Evolutionary conservation across 2,113 vertebrate genomes (phyloP).

Genomic region (Pagrus major): DNA sequence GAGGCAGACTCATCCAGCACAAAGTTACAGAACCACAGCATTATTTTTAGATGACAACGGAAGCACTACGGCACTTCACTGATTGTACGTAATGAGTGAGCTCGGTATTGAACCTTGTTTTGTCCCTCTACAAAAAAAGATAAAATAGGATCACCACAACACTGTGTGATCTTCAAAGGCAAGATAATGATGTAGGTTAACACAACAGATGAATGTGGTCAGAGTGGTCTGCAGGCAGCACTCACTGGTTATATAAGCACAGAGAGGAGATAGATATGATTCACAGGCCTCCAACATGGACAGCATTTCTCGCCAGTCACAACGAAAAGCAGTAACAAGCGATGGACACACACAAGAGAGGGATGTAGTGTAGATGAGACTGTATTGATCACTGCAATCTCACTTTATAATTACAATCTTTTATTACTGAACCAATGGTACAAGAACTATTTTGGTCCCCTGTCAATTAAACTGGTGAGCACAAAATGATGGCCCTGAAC

Average conservation of each 20-base stretch:
- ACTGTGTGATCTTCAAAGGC: slow-evolving; percentile 34
- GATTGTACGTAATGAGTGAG: slow-evolving; percentile 16
- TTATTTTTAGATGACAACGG: slow-evolving; percentile 52
- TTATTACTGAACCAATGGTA: background rate
- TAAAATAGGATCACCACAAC: slow-evolving; percentile 15
- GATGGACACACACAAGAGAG: slow-evolving; percentile 1
- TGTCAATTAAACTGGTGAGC: slow-evolving; percentile 4
- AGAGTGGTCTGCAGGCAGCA: slow-evolving; percentile 44
- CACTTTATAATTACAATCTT: background rate
- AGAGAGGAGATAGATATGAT: slow-evolving; percentile 60
- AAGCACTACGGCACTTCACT: slow-evolving; percentile 11
- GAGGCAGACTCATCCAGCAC: slow-evolving; percentile 37
- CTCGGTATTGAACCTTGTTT: background rate
- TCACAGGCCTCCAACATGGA: slow-evolving; percentile 61
- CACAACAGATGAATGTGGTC: slow-evolving; percentile 49
- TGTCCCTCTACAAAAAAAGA: background rate
- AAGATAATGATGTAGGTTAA: slow-evolving; percentile 51
- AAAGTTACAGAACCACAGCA: slow-evolving; percentile 29
- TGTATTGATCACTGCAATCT: background rate
- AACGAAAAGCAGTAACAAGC: slow-evolving; percentile 4
- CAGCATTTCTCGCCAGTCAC: slow-evolving; percentile 28
- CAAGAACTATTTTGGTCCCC: background rate
- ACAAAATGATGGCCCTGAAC: background rate
- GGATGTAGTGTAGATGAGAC: background rate
- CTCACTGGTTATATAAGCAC: slow-evolving; percentile 67